Conservation (phyloP, 2,888 invertebrate genomes). For the Gymnosoma rotundatum region DNA sequence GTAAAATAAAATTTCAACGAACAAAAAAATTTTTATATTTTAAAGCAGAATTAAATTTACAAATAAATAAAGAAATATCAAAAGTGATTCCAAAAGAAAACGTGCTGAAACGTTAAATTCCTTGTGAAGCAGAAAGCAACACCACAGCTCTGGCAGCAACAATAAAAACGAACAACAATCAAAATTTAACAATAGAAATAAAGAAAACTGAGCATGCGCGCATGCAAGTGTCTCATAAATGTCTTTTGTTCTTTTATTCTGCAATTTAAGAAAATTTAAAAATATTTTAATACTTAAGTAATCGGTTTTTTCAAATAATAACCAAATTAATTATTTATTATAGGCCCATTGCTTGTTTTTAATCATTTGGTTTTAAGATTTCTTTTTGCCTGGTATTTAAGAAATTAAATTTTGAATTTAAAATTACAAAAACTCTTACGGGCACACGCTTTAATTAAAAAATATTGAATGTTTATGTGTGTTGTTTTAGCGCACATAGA, state of each 20-base stretch:
- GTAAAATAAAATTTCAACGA: conserved; percentile 36
- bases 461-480: too few species aligned
- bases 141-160: conserved; percentile 1
- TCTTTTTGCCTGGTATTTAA: too few species aligned
- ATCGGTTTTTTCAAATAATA: background rate
- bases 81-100: conserved; percentile 62
- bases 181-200: conserved; percentile 57
- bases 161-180: conserved; percentile 38
- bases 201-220: conserved; percentile 58
- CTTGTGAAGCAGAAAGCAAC: conserved; percentile 42
- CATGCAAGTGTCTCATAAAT: conserved; percentile 50
- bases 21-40: conserved; percentile 4
- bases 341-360: too few species aligned
- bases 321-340: background rate
- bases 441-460: too few species aligned
- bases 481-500: too few species aligned
- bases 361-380: too few species aligned
- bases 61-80: conserved; percentile 63
- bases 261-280: background rate
- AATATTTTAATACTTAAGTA: background rate
- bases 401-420: too few species aligned
- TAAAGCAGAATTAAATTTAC: conserved; percentile 48
- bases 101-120: conserved; percentile 67
- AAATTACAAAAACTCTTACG: too few species aligned
- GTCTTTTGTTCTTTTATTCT: conserved; percentile 11